Base-by-base conservation (phyloP, 2,113 vertebrate species). In the Himantopus leucocephalus region DNA sequence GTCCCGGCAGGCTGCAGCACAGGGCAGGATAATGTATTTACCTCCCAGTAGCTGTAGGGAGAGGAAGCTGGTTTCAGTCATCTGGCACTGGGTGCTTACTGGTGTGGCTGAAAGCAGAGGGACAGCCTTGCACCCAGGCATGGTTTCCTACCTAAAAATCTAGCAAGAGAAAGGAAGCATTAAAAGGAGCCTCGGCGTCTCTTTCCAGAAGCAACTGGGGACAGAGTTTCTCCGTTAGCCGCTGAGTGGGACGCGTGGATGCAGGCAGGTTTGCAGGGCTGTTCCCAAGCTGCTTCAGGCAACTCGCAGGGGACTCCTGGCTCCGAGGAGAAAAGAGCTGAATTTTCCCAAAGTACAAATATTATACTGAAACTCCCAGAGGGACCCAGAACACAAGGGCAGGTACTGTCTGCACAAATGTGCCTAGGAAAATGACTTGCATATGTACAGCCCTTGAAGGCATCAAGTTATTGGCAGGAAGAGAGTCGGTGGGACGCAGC, bases 11-110 rank as follows among this genome's bases (percentile, higher is more conserved):
- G 7, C 43, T 73, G 80, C 70, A 66, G 32, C 48, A 67, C 1
- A 0, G 32, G 21, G 35, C 73, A 77, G 56, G 55, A 19, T 66
- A 73, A 91, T 37, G 29, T 62, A 58, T 90, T 77, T 94, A 74
- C 74, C 55, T 90, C 74, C 45, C 82, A 68, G 56, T 10, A 92
- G 78, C 78, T 88, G 41, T 10, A 41, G 32, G 35, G 64, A 91
- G 68, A 87, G 41, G 87, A 73, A 90, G 37, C 50, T 67, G 70
- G 43, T 88, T 92, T 83, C 75, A 83, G 73, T 78, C 81, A 63
- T 32, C 68, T 62, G 83, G 45, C 22, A 22, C 47, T 47, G 62
- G 32, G 14, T 37, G 35, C 52, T 71, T 77, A 56, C 34, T 64
- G 62, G 23, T 48, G 70, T 16, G 29, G 22, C 37, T 85, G 60